Percentiles rank a stretch among this genome's conserved stretches.
Conservation (phyloP, 2,797 vertebrate species). For the Myripristis jacobus region DNA sequence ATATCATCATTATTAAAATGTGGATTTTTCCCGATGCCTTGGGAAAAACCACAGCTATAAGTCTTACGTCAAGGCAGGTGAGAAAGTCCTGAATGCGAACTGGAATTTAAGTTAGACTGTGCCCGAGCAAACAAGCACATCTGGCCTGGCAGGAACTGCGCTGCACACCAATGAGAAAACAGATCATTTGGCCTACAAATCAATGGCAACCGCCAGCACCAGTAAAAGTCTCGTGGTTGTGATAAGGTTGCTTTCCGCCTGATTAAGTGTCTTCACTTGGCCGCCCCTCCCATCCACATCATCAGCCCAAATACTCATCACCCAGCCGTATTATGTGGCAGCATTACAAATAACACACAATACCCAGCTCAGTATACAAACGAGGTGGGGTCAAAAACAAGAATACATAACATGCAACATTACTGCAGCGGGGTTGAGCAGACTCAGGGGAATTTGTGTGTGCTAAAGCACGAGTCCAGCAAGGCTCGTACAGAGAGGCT, state of each 20-base stretch:
- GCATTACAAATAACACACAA: conserved; percentile 16
- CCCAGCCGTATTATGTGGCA: conserved; percentile 42
- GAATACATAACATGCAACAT: too few relatives aligned
- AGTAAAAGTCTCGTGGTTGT: conserved; percentile 46
- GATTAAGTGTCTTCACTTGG: conserved; percentile 64
- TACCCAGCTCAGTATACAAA: not conserved
- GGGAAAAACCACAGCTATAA: conserved; percentile 12
- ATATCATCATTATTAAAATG: not conserved
- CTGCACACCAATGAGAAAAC: conserved; percentile 49
- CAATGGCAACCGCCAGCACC: conserved; percentile 56
- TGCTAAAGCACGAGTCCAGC: too few relatives aligned
- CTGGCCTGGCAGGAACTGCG: conserved; percentile 47
- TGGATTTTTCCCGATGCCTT: not conserved
- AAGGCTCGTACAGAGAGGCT: too few relatives aligned
- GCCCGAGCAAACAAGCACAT: conserved; percentile 49
- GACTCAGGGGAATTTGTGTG: too few relatives aligned
- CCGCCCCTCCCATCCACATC: conserved; percentile 49
- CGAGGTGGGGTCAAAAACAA: too few relatives aligned
- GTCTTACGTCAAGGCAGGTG: conserved; percentile 6
- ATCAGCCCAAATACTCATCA: conserved; percentile 57
- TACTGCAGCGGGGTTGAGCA: too few relatives aligned
- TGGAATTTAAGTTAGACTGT: conserved; percentile 31
- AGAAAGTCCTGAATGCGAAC: conserved; percentile 30
- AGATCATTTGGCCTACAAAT: conserved; percentile 68
- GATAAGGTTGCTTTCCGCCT: conserved; percentile 64